Base-by-base conservation (phyloP, 2,113 vertebrate genomes). In the Theristicus caerulescens region DNA sequence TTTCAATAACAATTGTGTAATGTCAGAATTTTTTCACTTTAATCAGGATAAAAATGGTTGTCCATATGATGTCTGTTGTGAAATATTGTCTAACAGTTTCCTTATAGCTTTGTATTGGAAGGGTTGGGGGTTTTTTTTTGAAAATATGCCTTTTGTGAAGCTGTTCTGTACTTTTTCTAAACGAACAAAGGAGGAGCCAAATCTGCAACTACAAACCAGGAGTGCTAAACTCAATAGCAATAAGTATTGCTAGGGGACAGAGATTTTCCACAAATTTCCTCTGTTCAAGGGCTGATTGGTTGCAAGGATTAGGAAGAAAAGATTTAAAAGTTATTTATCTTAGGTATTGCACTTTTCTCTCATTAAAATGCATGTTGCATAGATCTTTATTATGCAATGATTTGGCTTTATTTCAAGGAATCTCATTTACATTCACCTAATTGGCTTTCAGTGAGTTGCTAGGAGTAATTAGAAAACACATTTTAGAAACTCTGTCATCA, bases 401-500 rank as follows among this genome's bases (percentile, higher is more conserved):
- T 88, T 90, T 90, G 26, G 5, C 38, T 94, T 96, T 92, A 38
- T 62, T 96, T 97, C 70, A 82, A 70, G 22, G 4, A 94, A 85
- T 84, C 59, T 27, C 94, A 89, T 93, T 95, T 95, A 10, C 12
- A 12, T 82, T 91, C 16, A 90, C 44, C 66, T 91, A 80, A 72
- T 27, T 83, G 51, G 2, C 4, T 83, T 87, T 83, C 84, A 51
- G 20, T 94, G 61, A 86, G 58, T 90, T 58, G 20, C 16, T 92
- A 67, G 22, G 31, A 94, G 51, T 66, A 96, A 95, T 79, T 84
- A 54, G n/a, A 82, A 96, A 94, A 38, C 7, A 69, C 1, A 69
- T 90, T 94, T 94, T 57, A 82, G 82, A 85, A 86, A 46, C 17
- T 92, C 77, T 46, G 16, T 51, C 14, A 51, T 96, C 62, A 94